phyloP scores from a whole-genome alignment of 1,140 invertebrate genomes.

The Sycobia sp. region DNA sequence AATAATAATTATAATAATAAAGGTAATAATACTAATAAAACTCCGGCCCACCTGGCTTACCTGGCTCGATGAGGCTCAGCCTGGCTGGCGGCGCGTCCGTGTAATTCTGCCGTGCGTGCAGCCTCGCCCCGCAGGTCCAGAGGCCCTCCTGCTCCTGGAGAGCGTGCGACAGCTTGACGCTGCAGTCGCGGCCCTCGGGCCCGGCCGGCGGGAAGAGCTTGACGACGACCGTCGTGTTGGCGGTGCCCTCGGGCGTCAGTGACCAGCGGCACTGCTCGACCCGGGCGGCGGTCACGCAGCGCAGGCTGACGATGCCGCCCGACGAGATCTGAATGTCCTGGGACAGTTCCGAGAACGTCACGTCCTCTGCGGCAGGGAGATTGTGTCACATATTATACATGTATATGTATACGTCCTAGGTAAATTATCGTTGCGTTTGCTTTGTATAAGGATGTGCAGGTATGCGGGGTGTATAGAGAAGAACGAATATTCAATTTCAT shows the following conservation, averaged over 20 bases:
- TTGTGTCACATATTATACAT: too few relatives aligned
- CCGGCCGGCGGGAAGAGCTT: constrained; percentile 55
- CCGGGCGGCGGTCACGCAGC: constrained; percentile 51
- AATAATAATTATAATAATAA: too few relatives aligned
- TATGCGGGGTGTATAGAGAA: too few relatives aligned
- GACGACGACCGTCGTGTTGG: constrained; percentile 57
- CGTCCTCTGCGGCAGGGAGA: constrained; percentile 50
- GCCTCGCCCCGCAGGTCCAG: constrained; percentile 57
- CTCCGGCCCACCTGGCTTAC: constrained; percentile 40
- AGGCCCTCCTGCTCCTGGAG: constrained; percentile 54
- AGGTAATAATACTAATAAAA: too few relatives aligned
- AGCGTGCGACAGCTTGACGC: constrained; percentile 53
- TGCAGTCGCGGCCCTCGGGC: constrained; percentile 55
- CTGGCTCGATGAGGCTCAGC: constrained; percentile 58
- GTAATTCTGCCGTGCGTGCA: constrained; percentile 50
- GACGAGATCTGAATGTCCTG: constrained; percentile 57
- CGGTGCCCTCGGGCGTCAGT: constrained; percentile 53
- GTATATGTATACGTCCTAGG: too few relatives aligned
- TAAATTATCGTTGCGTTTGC: too few relatives aligned
- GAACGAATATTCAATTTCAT: too few relatives aligned
- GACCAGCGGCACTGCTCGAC: constrained; percentile 60
- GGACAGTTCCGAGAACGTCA: constrained; percentile 57
- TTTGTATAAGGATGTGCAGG: too few relatives aligned
- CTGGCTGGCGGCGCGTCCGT: constrained; percentile 59
- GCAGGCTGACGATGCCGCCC: constrained; percentile 51